Percentiles rank a stretch among this genome's conserved stretches.
phyloP scores from a whole-genome alignment of 2,113 vertebrate species.

The Protobothrops mucrosquamatus region DNA sequence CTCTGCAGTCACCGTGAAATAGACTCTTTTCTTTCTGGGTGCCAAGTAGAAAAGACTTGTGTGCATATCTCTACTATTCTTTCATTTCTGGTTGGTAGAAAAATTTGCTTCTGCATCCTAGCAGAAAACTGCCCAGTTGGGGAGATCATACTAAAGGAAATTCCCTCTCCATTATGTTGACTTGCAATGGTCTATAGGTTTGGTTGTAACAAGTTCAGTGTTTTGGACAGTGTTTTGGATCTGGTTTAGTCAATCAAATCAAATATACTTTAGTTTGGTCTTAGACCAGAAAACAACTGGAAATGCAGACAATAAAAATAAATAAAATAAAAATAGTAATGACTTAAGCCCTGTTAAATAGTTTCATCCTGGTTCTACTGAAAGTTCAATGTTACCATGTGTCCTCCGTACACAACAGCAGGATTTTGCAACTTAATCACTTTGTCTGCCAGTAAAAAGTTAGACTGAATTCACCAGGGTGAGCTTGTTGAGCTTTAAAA shows the following conservation, averaged over 20 bases:
- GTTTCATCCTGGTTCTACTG: not conserved
- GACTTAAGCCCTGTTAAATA: not conserved
- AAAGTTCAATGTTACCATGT: not conserved
- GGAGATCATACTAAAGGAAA: not conserved
- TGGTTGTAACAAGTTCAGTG: not conserved
- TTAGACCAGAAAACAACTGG: not conserved
- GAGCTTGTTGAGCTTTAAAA: not conserved
- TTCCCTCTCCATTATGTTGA: not conserved
- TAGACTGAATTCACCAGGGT: not conserved
- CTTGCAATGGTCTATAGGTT: not conserved
- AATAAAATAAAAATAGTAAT: not conserved
- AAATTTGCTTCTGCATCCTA: not conserved
- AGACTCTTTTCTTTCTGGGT: not conserved
- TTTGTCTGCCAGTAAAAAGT: not conserved
- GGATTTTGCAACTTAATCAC: not conserved
- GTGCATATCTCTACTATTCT: not conserved
- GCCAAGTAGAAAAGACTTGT: not conserved
- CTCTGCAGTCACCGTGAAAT: not conserved
- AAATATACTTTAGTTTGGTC: not conserved
- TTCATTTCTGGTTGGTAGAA: not conserved
- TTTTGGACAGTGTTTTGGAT: not conserved
- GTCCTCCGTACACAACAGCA: not conserved
- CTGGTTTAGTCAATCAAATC: not conserved
- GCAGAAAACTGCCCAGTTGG: not conserved
- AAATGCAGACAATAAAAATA: not conserved